These are phyloP conservation scores for Drosophila mojavensis DNA, from an alignment of 1,140 invertebrate species.

Conservation along the genomic window DNA sequence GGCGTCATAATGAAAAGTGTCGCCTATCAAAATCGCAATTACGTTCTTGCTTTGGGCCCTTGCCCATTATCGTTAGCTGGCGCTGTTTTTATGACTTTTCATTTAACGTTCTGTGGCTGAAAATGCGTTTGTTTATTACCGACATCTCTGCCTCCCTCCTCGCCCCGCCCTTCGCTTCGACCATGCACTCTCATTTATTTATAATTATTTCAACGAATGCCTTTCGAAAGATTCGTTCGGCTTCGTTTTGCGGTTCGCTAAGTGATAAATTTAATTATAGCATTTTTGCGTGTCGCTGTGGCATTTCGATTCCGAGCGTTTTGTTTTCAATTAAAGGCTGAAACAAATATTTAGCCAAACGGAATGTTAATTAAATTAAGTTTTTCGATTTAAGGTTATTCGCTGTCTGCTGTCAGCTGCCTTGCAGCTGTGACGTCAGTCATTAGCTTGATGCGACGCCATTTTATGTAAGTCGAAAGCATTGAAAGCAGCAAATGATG, in stretches of 20 bases:
- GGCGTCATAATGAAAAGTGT: slow-evolving; percentile 32
- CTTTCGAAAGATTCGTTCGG: slow-evolving; percentile 21
- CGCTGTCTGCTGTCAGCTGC: neutral
- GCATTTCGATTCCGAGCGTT: slow-evolving; percentile 45
- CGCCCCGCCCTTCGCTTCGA: neutral
- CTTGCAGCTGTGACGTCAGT: slow-evolving; percentile 2
- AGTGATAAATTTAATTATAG: slow-evolving; percentile 68
- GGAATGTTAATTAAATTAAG: slow-evolving; percentile 14
- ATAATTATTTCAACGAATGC: slow-evolving; percentile 53
- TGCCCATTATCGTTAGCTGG: slow-evolving; percentile 23
- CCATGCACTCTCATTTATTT: slow-evolving; percentile 49
- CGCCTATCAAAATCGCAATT: slow-evolving; percentile 44
- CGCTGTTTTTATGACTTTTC: slow-evolving; percentile 37
- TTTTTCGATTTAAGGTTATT: slow-evolving; percentile 2
- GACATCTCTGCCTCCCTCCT: neutral
- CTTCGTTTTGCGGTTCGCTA: slow-evolving; percentile 18
- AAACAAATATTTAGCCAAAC: slow-evolving; percentile 24
- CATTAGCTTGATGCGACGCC: slow-evolving; percentile 20
- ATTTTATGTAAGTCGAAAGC: slow-evolving; percentile 20
- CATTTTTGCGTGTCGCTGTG: slow-evolving; percentile 62
- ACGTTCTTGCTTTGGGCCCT: slow-evolving; percentile 18
- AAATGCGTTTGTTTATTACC: slow-evolving; percentile 20
- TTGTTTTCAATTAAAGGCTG: slow-evolving; percentile 51
- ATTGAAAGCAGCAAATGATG: neutral
- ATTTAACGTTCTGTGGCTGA: slow-evolving; percentile 32